Conservation (phyloP, 2,888 invertebrate species). For the Dicycla oo region DNA sequence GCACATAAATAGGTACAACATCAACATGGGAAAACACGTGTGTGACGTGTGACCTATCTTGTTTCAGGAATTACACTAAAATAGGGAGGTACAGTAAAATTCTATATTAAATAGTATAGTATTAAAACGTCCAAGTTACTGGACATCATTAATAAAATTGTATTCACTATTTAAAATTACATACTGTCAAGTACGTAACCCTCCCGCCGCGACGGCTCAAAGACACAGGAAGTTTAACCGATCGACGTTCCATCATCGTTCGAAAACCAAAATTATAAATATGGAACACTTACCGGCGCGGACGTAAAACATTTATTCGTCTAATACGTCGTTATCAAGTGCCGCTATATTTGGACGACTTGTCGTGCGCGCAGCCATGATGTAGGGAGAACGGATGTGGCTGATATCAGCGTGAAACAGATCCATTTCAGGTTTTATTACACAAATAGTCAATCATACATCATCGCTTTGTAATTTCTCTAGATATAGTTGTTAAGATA, state of each 20-base stretch:
- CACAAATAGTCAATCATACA: no score
- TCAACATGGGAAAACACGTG: neutral
- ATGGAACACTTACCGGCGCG: slow-evolving; percentile 84
- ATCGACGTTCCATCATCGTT: slow-evolving; percentile 70
- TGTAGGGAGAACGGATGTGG: slow-evolving; percentile 69
- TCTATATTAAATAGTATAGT: no score
- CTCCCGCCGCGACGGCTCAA: slow-evolving; percentile 30
- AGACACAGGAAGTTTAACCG: slow-evolving; percentile 60
- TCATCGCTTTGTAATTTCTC: neutral
- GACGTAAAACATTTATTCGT: slow-evolving; percentile 84
- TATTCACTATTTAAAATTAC: neutral
- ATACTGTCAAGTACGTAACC: slow-evolving; percentile 2
- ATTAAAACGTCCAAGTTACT: neutral
- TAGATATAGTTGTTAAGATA: neutral
- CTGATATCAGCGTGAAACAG: neutral
- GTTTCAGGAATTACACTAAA: neutral
- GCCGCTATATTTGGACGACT: slow-evolving; percentile 84
- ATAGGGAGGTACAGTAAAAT: neutral
- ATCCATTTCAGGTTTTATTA: neutral
- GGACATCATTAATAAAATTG: neutral
- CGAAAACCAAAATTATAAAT: slow-evolving; percentile 78
- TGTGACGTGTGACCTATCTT: neutral
- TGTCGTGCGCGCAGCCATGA: slow-evolving; percentile 75
- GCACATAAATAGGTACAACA: no score
- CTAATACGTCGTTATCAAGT: slow-evolving; percentile 88